These are phyloP conservation scores for Rhadina sibilatrix DNA, from an alignment of 2,113 vertebrate species.

Conservation along the genomic window DNA sequence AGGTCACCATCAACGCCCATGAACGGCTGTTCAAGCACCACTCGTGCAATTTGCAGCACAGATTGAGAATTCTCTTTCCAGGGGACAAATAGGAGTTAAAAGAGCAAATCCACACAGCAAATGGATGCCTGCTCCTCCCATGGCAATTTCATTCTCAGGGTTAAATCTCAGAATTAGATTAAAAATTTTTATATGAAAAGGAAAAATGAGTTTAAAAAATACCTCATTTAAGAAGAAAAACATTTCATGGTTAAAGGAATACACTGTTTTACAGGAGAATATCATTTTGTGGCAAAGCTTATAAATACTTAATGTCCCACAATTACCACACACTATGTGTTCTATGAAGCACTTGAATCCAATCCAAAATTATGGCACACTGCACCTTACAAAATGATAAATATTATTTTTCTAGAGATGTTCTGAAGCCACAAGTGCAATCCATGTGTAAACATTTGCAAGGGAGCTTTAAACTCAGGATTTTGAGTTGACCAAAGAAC, in stretches of 20 bases:
- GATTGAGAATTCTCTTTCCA: slow-evolving; percentile 50
- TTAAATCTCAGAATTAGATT: slow-evolving; percentile 66
- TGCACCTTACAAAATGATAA: slow-evolving; percentile 44
- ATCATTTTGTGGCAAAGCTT: slow-evolving; percentile 15
- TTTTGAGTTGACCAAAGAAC: slow-evolving; percentile 15
- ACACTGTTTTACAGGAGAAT: not conserved
- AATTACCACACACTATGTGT: slow-evolving; percentile 7
- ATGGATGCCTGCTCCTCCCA: slow-evolving; percentile 43
- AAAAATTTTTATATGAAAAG: slow-evolving; percentile 45
- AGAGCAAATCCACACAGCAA: slow-evolving; percentile 41
- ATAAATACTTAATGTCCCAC: slow-evolving; percentile 44
- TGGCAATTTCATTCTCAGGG: slow-evolving; percentile 24
- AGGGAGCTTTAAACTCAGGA: slow-evolving; percentile 21
- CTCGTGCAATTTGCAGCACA: not conserved
- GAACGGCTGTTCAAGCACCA: slow-evolving; percentile 20
- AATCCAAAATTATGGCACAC: slow-evolving; percentile 16
- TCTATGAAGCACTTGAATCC: not conserved
- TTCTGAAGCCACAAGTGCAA: slow-evolving; percentile 42
- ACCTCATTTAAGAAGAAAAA: not conserved
- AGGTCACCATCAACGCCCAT: not conserved
- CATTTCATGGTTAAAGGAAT: slow-evolving; percentile 18
- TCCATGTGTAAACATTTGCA: slow-evolving; percentile 18
- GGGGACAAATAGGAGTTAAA: not conserved
- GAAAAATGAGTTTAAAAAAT: slow-evolving; percentile 37
- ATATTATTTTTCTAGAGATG: slow-evolving; percentile 37